phyloP scores from a whole-genome alignment of 2,113 vertebrate genomes.

The Sarotherodon lohbergeri region DNA sequence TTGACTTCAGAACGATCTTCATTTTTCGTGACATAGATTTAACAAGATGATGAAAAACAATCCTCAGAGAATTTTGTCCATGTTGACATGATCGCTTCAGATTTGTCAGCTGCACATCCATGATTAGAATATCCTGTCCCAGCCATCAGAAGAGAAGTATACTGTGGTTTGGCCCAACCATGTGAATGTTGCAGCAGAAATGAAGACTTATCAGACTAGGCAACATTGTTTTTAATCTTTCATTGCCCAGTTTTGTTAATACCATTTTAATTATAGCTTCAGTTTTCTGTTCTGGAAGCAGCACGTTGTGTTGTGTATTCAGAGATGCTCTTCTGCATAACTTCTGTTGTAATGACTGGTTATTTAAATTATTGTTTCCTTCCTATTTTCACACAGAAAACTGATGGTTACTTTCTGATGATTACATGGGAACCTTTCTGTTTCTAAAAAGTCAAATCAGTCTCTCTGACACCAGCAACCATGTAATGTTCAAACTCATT shows the following conservation, averaged over 20 bases:
- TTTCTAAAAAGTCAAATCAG: neutral
- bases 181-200: neutral
- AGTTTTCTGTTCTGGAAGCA: neutral
- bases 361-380: neutral
- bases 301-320: neutral
- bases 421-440: neutral
- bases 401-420: neutral
- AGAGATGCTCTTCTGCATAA: neutral
- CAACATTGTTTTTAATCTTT: neutral
- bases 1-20: accelerated
- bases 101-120: neutral
- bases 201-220: neutral
- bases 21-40: neutral
- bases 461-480: neutral
- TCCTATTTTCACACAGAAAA: neutral
- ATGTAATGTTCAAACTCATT: neutral
- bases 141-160: accelerated
- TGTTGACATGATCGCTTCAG: accelerated
- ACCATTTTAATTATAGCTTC: neutral
- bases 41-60: neutral
- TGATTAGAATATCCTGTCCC: neutral
- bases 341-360: neutral
- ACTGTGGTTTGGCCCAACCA: neutral
- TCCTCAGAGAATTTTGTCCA: neutral
- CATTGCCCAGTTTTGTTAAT: neutral